Evolutionary conservation across 2,888 invertebrate genomes (phyloP).

Genomic region (Strigamia transsilvanica): DNA sequence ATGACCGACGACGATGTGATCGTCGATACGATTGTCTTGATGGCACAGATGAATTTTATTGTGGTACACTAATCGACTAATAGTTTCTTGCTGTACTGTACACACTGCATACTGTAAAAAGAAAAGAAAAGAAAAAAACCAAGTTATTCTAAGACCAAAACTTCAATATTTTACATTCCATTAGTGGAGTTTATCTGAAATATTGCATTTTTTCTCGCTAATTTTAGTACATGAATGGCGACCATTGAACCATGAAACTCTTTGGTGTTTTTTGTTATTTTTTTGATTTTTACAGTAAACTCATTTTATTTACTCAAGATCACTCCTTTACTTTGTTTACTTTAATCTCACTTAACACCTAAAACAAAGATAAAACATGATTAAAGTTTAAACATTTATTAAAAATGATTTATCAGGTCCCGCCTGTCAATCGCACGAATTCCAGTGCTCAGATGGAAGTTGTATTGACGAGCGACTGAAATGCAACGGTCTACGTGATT

Average conservation of each 20-base stretch:
- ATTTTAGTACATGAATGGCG: too few species aligned
- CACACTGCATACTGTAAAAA: not conserved
- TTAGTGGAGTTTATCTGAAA: too few species aligned
- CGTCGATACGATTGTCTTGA: slow-evolving; percentile 62
- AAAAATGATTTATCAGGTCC: not conserved
- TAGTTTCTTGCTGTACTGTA: not conserved
- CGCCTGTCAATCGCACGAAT: not conserved
- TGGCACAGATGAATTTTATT: slow-evolving; percentile 63
- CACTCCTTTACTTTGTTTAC: not conserved
- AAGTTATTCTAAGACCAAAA: too few species aligned
- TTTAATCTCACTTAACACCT: not conserved
- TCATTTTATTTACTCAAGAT: not conserved
- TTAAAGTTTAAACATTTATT: slow-evolving; percentile 18
- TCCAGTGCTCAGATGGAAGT: slow-evolving; percentile 50
- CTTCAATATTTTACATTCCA: too few species aligned
- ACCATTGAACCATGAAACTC: too few species aligned
- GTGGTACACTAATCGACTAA: slow-evolving; percentile 57
- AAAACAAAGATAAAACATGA: not conserved
- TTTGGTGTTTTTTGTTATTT: too few species aligned
- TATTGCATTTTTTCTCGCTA: too few species aligned
- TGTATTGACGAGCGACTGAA: slow-evolving; percentile 57
- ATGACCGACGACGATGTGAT: slow-evolving; percentile 61
- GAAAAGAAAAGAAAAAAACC: not conserved
- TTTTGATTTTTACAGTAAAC: not conserved
- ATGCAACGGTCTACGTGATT: slow-evolving; percentile 60